Base-by-base conservation (phyloP, 1,140 invertebrate species). In the Orussus abietinus region DNA sequence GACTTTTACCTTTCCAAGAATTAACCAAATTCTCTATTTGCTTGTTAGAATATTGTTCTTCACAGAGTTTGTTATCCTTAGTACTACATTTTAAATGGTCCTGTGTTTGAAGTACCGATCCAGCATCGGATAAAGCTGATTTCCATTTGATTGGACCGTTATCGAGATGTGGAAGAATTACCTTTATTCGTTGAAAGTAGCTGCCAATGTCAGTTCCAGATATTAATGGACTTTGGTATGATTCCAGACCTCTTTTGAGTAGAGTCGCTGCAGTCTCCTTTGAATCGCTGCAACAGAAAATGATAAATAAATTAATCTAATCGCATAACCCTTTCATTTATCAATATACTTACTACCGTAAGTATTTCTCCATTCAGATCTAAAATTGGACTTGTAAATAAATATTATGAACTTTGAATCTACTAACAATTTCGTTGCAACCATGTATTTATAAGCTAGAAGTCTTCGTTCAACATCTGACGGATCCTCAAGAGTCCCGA, bases 131-230 rank as follows among this genome's bases (percentile, higher is more conserved):
- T 18, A 69, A 49, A 20, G 47, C 37, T 3, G 49, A 47, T 29
- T 52, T 54, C 65, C 65, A 73, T 9, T 61, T 37, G 2, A 33
- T 29, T 20, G 58, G 53, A 39, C 62, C 41, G 20, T 62, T 62
- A 33, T 51, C 44, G 0, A 44, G 32, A 5, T 51, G 45, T 3
- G 47, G 7, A 14, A 51, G 48, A 30, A 59, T 33, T 29, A 21
- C 44, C 38, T 61, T 57, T n/a, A 67, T 50, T 17, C 62, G 50
- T 19, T 54, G 43, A 60, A 59, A 62, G 29, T 68, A 66, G 55
- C 64, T 64, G 34, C 65, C 62, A 15, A 65, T 15, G 5, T 41
- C 53, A 17, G 38, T 34, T 21, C 13, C 40, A 14, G 55, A 40
- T 12, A 59, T 55, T 5, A 67, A 37, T 9, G 57, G 6, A 7